Base-by-base conservation (phyloP, 2,113 vertebrate species). In the Oxyura jamaicensis region DNA sequence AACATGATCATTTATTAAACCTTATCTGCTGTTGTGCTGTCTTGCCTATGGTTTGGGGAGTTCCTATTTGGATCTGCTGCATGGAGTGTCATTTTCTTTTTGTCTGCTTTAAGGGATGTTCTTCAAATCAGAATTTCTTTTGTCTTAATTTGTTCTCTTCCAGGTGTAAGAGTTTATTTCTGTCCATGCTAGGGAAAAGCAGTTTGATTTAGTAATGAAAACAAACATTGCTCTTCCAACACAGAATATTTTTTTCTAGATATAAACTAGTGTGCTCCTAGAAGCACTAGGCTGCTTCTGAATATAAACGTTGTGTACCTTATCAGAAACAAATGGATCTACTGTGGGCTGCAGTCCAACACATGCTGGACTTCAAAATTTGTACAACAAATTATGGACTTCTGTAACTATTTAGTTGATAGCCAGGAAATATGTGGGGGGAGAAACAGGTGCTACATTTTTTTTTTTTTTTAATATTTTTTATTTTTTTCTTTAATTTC, bases 121-220 rank as follows among this genome's bases (percentile, higher is more conserved):
- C 20, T 94, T 90, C 65, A 44, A 50, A 94, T 55, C 19, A 29
- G 46, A 3, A 53, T 73, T 87, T 83, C 58, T 89, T 65, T 9
- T 87, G 22, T 56, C 52, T 73, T 58, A 62, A 82, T 77, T 86
- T 92, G 72, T 82, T 89, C 53, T 73, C 19, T 18, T 91, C 81
- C 35, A 77, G 29, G 13, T 90, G 13, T 55, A 87, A 73, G 50
- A 63, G 76, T 87, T 95, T 91, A 73, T 87, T 94, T 95, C 58
- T 83, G 22, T 69, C 74, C 85, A 53, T 74, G 63, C 39, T 53
- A 84, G 13, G 68, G 56, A 91, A 89, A 81, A 82, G 46, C 68
- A 79, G 72, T 84, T 20, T n/a, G 65, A 77, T 66, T 74, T 81
- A 83, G 31, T 46, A 72, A 75, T 89, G 58, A 53, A 77, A 79